A percentile compares a stretch with the other conserved stretches of the same genome.
Evolutionary conservation across 2,888 invertebrate species (phyloP).

Genomic region (Clunio marinus): DNA sequence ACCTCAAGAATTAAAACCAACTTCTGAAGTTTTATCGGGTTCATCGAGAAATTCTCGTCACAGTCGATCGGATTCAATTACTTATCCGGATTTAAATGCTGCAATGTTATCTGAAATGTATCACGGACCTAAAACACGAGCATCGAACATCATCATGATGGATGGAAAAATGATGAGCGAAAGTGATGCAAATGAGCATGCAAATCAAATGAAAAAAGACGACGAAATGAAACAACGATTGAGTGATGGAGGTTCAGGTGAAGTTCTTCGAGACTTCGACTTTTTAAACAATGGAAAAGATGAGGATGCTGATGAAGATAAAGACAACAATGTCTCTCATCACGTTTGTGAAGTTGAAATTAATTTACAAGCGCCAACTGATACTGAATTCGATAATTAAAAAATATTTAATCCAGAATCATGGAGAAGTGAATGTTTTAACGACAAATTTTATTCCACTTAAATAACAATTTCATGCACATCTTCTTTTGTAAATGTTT

Average conservation of each 20-base stretch:
- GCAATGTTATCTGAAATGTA: conserved; percentile 27
- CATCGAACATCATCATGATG: conserved; percentile 21
- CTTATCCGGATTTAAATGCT: neutral
- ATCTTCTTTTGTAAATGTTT: no score
- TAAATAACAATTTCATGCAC: no score
- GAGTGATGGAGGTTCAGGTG: neutral
- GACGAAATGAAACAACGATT: neutral
- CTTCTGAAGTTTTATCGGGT: neutral
- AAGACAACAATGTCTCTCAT: no score
- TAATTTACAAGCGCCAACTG: conserved; percentile 27
- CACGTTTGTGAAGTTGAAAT: conserved; percentile 23
- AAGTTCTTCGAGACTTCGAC: conserved; percentile 8
- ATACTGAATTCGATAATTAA: neutral
- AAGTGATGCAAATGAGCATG: conserved; percentile 1
- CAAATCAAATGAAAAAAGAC: neutral
- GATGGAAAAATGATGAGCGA: conserved; percentile 35
- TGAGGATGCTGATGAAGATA: neutral
- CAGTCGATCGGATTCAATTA: neutral
- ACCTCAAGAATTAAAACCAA: neutral
- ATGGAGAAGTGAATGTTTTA: no score
- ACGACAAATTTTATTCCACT: no score
- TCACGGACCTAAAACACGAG: conserved; percentile 15
- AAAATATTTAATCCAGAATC: conserved; percentile 18
- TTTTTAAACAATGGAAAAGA: neutral
- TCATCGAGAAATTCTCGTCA: conserved; percentile 10